Percentiles rank a stretch among this genome's conserved stretches.
These are phyloP conservation scores for Dioctria rufipes DNA, from an alignment of 2,888 invertebrate genomes.

Conservation along the genomic window DNA sequence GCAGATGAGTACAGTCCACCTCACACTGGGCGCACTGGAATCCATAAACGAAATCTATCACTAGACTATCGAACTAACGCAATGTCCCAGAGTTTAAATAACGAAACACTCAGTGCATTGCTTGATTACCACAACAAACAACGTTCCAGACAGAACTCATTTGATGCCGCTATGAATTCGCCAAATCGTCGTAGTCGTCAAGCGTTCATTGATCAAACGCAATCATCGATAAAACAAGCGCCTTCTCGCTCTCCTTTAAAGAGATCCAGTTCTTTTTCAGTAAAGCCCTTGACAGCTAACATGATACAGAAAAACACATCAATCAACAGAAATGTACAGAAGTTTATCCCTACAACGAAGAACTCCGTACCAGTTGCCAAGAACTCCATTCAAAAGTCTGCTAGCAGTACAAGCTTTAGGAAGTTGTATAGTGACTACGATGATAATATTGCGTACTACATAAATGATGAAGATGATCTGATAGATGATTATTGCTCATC, in stretches of 20 bases:
- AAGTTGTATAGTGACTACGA: constrained; percentile 69
- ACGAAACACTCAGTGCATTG: constrained; percentile 54
- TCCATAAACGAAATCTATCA: constrained; percentile 62
- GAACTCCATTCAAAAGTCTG: constrained; percentile 68
- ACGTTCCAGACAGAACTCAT: constrained; percentile 70
- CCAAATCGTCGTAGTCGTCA: constrained; percentile 50
- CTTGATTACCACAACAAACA: constrained; percentile 51
- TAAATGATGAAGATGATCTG: constrained; percentile 69
- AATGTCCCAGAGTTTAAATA: constrained; percentile 71
- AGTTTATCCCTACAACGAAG: constrained; percentile 18
- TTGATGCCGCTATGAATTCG: constrained; percentile 63
- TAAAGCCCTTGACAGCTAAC: constrained; percentile 67
- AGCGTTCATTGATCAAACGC: constrained; percentile 62
- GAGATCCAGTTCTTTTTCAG: constrained; percentile 80
- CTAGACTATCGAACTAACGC: constrained; percentile 62
- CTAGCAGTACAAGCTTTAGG: constrained; percentile 70
- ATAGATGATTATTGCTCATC: constrained; percentile 61
- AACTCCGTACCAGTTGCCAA: constrained; percentile 42
- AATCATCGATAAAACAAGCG: constrained; percentile 61
- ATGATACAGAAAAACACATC: not conserved
- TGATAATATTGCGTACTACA: constrained; percentile 69
- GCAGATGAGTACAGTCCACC: constrained; percentile 68
- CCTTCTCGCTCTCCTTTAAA: constrained; percentile 72
- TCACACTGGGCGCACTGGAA: constrained; percentile 60
- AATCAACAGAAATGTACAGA: constrained; percentile 14